Evolutionary conservation across 2,113 vertebrate genomes (phyloP), one percentile per base, ranked within the genome.

Genomic region (Haemorhous mexicanus): DNA sequence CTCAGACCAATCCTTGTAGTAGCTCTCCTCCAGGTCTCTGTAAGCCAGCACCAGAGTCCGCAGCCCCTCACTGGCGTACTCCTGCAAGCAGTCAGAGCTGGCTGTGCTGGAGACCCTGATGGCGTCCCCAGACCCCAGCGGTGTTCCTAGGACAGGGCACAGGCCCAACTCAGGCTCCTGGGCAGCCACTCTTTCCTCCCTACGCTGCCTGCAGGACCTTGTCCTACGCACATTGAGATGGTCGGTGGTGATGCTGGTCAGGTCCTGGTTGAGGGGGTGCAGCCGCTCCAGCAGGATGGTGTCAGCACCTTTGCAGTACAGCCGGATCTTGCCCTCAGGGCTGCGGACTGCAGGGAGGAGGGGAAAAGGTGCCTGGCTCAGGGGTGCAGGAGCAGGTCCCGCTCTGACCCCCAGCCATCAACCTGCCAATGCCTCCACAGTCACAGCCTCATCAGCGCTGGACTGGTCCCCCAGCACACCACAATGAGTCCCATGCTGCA

Each of bases 261-360:
- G 97, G 37, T 98, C 98, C 35, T 98, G 99, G 95, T 98, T 98
- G 66, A 97, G 49, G 2, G 97, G 97, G 88, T 98, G 98, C 39
- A 99, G 98, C 50, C 98, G 97, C 73, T 99, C 99, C 46, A 99
- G 97, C 70, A 99, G 96, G 94, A 99, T 98, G 3, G 98, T 99
- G 97, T 99, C 99, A 0, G 99, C 99, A 1, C 99, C 99, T 95
- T 99, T 99, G 97, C 99, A 99, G 97, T 99, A 99, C n/a, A 99
- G 98, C 7, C 99, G 97, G 92, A 99, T 99, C 90, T 97, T 98
- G n/a, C 99, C 99, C 95, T 99, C 98, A 1, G 98, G 98, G 92
- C 98, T 98, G 66, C 99, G 98, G 28, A 99, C 99, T 99, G 61
- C 0, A 0, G 17, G n/a, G 21, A 52, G 39, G 41, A 30, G 23